Evolutionary conservation across 1,140 invertebrate species (phyloP).

Genomic region (Telenomus remus): DNA sequence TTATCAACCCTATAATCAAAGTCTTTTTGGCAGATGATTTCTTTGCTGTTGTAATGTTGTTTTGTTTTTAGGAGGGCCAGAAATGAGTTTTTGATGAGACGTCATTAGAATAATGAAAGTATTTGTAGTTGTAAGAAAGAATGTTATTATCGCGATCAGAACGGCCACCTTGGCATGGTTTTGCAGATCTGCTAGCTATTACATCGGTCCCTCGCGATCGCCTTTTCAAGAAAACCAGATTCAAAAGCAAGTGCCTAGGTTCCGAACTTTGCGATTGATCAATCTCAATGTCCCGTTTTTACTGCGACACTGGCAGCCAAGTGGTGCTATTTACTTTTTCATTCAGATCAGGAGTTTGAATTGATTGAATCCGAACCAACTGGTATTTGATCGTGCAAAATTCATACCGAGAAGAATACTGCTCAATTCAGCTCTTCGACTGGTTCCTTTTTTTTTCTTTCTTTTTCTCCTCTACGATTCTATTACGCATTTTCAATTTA

Average conservation of each 20-base stretch:
- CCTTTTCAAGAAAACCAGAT: conserved; percentile 64
- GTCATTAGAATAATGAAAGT: not conserved
- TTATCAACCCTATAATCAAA: too few relatives aligned
- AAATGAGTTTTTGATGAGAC: not conserved
- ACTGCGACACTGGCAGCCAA: conserved; percentile 31
- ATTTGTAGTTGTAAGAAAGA: conserved; percentile 12
- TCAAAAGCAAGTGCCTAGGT: conserved; percentile 48
- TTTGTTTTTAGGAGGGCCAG: too few relatives aligned
- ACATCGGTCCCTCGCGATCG: conserved; percentile 49
- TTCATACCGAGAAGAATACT: too few relatives aligned
- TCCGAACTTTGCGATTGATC: conserved; percentile 53
- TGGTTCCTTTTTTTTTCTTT: too few relatives aligned
- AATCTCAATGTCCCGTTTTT: conserved; percentile 42
- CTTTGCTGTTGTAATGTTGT: too few relatives aligned
- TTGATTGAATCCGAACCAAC: too few relatives aligned
- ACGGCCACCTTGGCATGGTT: conserved; percentile 67
- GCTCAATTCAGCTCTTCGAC: too few relatives aligned
- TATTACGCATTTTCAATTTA: too few relatives aligned
- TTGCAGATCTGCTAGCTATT: conserved; percentile 52
- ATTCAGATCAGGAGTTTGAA: not conserved
- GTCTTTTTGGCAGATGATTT: too few relatives aligned
- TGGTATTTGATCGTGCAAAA: too few relatives aligned
- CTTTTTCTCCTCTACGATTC: too few relatives aligned
- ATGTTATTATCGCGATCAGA: conserved; percentile 40
- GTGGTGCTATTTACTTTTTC: conserved; percentile 1